Conservation (phyloP, 2,797 vertebrate genomes). For the Tachyglossus aculeatus region DNA sequence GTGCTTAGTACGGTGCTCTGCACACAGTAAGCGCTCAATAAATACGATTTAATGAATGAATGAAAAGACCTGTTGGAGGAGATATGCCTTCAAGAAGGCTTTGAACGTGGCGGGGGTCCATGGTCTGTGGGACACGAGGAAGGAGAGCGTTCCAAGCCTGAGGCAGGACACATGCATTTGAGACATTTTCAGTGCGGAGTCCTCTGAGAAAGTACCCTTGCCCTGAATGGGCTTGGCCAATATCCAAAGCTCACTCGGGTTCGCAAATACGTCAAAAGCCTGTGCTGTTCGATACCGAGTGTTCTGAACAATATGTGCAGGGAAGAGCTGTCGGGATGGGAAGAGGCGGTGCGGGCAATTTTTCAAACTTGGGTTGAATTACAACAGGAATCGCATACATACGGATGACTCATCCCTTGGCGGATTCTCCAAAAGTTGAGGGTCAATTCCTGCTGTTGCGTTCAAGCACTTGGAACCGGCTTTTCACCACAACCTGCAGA, state of each 20-base stretch:
- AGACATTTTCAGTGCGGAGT: too few species aligned
- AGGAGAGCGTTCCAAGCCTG: too few species aligned
- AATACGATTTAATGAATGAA: too few species aligned
- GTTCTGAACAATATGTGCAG: background rate
- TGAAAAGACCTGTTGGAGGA: too few species aligned
- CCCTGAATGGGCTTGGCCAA: too few species aligned
- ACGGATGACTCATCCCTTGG: constrained; percentile 1
- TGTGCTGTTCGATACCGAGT: background rate
- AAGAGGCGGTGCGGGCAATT: background rate
- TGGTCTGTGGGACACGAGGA: too few species aligned
- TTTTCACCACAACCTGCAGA: constrained; percentile 29
- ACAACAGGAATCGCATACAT: background rate
- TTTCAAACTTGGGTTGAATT: background rate
- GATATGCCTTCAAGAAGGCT: too few species aligned
- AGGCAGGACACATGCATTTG: background rate
- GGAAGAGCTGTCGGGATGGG: background rate
- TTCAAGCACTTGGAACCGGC: constrained; percentile 7
- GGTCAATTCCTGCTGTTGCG: background rate
- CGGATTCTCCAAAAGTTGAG: constrained; percentile 19
- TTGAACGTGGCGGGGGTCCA: too few species aligned
- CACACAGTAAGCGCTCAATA: too few species aligned
- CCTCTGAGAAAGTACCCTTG: background rate
- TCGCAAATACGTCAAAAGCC: too few species aligned
- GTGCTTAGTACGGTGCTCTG: too few species aligned
- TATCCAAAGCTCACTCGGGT: background rate